Evolutionary conservation across 2,113 vertebrate genomes (phyloP).

Genomic region (Corydoras maculifer): DNA sequence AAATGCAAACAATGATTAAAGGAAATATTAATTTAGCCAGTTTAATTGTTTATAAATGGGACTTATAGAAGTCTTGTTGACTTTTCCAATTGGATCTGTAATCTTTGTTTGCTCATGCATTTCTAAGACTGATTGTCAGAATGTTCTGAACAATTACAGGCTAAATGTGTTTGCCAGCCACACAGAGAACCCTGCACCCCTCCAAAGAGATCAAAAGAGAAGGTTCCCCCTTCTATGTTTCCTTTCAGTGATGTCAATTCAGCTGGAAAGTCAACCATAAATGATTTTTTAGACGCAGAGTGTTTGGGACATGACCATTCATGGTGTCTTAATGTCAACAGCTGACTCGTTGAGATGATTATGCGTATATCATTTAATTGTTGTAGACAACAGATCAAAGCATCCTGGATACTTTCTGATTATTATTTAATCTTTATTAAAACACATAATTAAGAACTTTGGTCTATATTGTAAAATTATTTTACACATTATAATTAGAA

Average conservation of each 20-base stretch:
- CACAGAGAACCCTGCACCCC: conserved; percentile 46
- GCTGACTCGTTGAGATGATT: conserved; percentile 41
- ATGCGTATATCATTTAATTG: conserved; percentile 58
- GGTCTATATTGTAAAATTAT: neutral
- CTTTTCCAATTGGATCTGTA: conserved; percentile 69
- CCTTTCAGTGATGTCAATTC: conserved; percentile 64
- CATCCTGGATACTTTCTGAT: conserved; percentile 10
- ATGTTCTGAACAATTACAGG: conserved; percentile 68
- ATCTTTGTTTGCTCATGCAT: conserved; percentile 70
- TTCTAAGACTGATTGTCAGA: conserved; percentile 65
- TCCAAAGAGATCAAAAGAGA: conserved; percentile 69
- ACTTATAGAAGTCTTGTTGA: conserved; percentile 64
- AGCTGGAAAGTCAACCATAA: conserved; percentile 68
- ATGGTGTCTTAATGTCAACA: conserved; percentile 45
- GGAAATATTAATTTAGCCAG: conserved; percentile 49
- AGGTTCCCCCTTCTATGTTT: conserved; percentile 54
- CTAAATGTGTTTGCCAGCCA: conserved; percentile 71
- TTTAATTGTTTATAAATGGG: conserved; percentile 61
- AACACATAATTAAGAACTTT: neutral
- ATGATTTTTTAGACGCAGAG: conserved; percentile 54
- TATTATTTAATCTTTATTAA: too few species aligned
- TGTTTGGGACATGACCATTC: conserved; percentile 52
- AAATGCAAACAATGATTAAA: conserved; percentile 66
- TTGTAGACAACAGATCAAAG: conserved; percentile 62
- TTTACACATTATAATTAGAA: too few species aligned